Conservation (phyloP, 64 coral and sea anemone species). For the Porites australiensis region DNA sequence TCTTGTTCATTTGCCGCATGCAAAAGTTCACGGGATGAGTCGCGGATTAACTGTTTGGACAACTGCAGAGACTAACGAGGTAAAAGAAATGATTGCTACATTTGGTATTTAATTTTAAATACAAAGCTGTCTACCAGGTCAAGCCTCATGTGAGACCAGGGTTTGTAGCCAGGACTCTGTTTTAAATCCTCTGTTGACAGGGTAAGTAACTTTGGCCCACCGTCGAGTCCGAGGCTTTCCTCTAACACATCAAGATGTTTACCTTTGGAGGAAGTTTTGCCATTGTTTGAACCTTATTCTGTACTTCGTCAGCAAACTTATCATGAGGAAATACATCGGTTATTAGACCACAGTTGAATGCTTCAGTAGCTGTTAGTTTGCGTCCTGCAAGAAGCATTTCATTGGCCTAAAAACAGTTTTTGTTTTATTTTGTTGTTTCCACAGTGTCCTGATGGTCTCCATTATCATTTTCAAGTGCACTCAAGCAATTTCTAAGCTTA, state of each 20-base stretch:
- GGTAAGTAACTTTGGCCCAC: no score
- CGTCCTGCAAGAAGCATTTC: conserved; percentile 87
- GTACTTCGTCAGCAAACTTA: conserved; percentile 79
- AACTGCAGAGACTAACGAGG: conserved; percentile 74
- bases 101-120: no score
- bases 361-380: conserved; percentile 87
- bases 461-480: not conserved
- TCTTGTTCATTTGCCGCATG: conserved; percentile 91
- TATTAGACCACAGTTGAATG: conserved; percentile 71
- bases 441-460: not conserved
- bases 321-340: conserved; percentile 87
- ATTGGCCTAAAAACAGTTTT: conserved; percentile 65
- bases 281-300: conserved; percentile 68
- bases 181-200: no score
- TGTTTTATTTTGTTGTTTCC: conserved; percentile 1
- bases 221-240: not conserved
- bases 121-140: no score
- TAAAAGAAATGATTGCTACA: not conserved
- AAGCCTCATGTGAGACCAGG: no score
- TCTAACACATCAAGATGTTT: not conserved
- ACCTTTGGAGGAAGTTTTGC: conserved; percentile 83
- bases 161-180: no score
- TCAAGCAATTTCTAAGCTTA: not conserved
- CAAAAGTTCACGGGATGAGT: conserved; percentile 70
- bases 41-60: conserved; percentile 92